Evolutionary conservation across 1,140 invertebrate species (phyloP).

Genomic region (Asbolus verrucosus): DNA sequence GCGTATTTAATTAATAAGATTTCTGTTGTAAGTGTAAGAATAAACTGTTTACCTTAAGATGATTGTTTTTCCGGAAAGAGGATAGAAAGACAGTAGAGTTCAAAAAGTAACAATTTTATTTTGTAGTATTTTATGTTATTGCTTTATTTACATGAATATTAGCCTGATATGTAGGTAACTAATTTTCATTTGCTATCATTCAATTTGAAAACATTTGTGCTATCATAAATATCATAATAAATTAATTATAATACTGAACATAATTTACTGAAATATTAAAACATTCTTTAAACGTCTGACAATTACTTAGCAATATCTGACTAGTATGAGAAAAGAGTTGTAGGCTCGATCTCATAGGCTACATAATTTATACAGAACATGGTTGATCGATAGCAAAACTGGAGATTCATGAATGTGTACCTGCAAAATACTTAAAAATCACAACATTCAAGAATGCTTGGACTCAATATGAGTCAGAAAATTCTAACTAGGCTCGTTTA

Average conservation of each 20-base stretch:
- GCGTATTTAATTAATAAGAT: no score
- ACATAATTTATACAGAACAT: slow-evolving; percentile 41
- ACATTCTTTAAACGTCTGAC: slow-evolving; percentile 35
- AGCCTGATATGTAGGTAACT: slow-evolving; percentile 52
- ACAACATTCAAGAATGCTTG: slow-evolving; percentile 48
- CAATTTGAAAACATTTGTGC: slow-evolving; percentile 37
- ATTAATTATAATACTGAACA: slow-evolving; percentile 56
- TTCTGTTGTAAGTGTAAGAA: no score
- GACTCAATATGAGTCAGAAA: slow-evolving; percentile 52
- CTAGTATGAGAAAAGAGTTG: slow-evolving; percentile 48
- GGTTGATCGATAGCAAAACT: slow-evolving; percentile 44
- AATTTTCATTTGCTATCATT: slow-evolving; percentile 42
- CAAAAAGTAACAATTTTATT: slow-evolving; percentile 55
- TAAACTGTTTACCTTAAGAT: no score
- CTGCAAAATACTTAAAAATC: slow-evolving; percentile 44
- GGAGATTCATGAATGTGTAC: slow-evolving; percentile 49
- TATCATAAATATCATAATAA: slow-evolving; percentile 45
- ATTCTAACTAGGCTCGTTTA: slow-evolving; percentile 31
- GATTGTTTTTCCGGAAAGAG: not conserved
- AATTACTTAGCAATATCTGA: slow-evolving; percentile 48
- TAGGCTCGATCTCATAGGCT: slow-evolving; percentile 28
- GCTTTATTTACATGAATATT: slow-evolving; percentile 49
- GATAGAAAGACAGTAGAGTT: slow-evolving; percentile 16
- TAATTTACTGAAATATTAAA: slow-evolving; percentile 47
- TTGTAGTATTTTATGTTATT: slow-evolving; percentile 50